These are phyloP conservation scores for Ceyx cyanopectus DNA, from an alignment of 2,113 vertebrate genomes.

Conservation along the genomic window DNA sequence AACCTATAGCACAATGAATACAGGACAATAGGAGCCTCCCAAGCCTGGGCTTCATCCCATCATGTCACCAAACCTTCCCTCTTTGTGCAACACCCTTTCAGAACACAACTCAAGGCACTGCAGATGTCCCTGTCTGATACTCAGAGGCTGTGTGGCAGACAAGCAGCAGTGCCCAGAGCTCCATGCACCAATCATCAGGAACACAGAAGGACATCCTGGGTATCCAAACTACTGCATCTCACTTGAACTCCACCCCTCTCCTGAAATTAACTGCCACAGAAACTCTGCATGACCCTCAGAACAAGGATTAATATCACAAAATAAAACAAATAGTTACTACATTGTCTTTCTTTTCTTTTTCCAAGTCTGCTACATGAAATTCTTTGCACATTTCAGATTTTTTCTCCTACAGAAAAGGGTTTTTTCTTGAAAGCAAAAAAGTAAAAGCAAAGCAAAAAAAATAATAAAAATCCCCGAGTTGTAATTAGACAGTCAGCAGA, in stretches of 20 bases:
- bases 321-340: neutral
- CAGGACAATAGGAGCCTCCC: neutral
- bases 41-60: neutral
- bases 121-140: neutral
- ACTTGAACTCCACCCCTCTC: neutral
- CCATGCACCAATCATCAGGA: accelerated
- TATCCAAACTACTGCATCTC: neutral
- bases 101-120: neutral
- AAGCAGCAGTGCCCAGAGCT: neutral
- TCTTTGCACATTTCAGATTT: neutral
- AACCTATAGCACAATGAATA: accelerated
- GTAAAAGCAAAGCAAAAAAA: neutral
- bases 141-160: neutral
- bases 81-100: neutral
- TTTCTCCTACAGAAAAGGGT: neutral
- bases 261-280: neutral
- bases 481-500: neutral
- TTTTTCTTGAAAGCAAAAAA: neutral
- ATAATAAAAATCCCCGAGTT: neutral
- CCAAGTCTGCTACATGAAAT: neutral
- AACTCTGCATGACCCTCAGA: neutral
- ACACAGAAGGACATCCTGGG: neutral
- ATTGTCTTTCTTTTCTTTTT: neutral
- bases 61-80: neutral
- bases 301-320: neutral